A percentile compares a stretch with the other conserved stretches of the same genome.
phyloP scores from a whole-genome alignment of 92 coral and sea anemone species.

The Palythoa caribaeorum region DNA sequence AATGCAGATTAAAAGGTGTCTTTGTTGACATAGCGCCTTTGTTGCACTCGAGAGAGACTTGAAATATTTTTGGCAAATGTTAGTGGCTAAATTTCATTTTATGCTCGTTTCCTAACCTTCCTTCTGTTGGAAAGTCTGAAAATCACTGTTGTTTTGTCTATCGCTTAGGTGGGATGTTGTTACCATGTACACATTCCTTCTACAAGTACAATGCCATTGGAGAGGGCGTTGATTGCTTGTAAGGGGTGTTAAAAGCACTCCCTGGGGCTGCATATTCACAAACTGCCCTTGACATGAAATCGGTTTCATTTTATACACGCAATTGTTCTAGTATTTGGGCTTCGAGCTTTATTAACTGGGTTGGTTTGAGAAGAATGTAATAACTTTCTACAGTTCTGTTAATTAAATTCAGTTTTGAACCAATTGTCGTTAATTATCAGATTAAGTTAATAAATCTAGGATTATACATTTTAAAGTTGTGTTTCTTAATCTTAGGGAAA shows the following conservation, averaged over 20 bases:
- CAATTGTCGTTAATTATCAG: too few species aligned
- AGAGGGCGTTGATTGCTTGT: background rate
- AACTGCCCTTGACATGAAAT: too few species aligned
- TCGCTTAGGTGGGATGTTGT: background rate
- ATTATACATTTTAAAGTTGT: too few species aligned
- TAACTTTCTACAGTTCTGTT: too few species aligned
- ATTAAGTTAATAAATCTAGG: too few species aligned
- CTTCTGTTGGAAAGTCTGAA: background rate
- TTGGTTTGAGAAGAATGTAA: too few species aligned
- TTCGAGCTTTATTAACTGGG: too few species aligned
- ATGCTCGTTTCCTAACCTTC: background rate
- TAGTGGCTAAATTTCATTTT: too few species aligned
- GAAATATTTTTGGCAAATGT: background rate
- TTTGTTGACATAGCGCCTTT: slow-evolving; percentile 16
- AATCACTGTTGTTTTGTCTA: background rate
- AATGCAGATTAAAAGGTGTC: background rate
- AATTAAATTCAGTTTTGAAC: too few species aligned
- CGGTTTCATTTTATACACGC: too few species aligned
- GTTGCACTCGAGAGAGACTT: background rate
- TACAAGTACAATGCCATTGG: background rate
- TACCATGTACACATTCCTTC: background rate
- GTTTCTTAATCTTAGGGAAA: too few species aligned
- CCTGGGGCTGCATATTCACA: background rate
- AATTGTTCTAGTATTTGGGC: too few species aligned
- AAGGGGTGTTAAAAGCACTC: background rate